Evolutionary conservation across 1,140 invertebrate genomes (phyloP), one percentile per base, ranked within the genome.

Genomic region (Yoshiicerus persimilis): DNA sequence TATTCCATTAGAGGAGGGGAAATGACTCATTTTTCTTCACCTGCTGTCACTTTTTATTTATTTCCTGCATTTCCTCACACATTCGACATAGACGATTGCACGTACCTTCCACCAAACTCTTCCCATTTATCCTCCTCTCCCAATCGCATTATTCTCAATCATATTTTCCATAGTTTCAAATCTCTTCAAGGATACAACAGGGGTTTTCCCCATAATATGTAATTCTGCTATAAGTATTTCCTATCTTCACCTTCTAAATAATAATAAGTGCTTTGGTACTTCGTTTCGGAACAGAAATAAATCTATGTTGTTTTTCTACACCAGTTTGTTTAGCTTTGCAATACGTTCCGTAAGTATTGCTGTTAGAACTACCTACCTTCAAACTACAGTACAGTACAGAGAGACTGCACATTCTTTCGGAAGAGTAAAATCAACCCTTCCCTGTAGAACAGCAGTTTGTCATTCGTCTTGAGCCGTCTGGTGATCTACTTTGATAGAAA

Each of bases 11-110:
- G 47, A 66, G 64, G 70, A 87, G 70, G 85, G 85, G 27, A 87
- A 87, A 75, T 77, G 47, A 87, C 36, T 77, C 47, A 87, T 87
- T 87, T 87, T 77, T 75, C 86, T 77, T 75, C 86, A 87, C 86
- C 86, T 86, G 84, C 84, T 86, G 70, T 87, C 86, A 70, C 16
- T 75, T 41, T 36, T 64, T 70, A 86, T 86, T 66, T 86, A 80
- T 80, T 80, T 36, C 27, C 30, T 36, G 20, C 32, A 80, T 80
- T 80, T 80, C 75, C 75, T 36, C 30, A 80, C 75, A 80, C 83
- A 62, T 85, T 47, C 83, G 25, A 47, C 30, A 56, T 56, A 56
- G n/a, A 23, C 27, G 27, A 75, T 34, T 27, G 23, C 83, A 30
- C 16, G 23, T 25, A 30, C 25, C 20, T 27, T 47, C 38, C 16